A percentile compares a stretch with the other conserved stretches of the same genome.
phyloP scores from a whole-genome alignment of 2,797 vertebrate species.

The Carduelis carduelis region DNA sequence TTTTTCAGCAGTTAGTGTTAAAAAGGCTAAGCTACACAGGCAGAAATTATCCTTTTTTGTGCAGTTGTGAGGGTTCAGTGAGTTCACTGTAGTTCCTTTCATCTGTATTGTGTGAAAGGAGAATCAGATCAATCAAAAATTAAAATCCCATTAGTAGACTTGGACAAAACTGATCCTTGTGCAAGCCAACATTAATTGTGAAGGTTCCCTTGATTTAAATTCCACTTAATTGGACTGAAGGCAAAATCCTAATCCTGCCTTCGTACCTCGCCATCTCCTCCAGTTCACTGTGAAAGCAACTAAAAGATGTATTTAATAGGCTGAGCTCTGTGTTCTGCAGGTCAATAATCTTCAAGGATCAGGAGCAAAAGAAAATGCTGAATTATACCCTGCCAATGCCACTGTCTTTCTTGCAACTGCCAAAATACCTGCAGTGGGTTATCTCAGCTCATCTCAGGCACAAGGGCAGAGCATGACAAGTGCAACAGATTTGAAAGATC shows the following conservation, averaged over 20 bases:
- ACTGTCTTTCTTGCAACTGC: background rate
- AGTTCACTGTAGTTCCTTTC: background rate
- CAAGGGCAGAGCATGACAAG: constrained; percentile 22
- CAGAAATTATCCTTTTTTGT: background rate
- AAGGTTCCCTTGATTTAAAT: background rate
- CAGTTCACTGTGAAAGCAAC: background rate
- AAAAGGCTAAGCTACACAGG: background rate
- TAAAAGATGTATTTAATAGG: background rate
- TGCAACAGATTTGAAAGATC: background rate
- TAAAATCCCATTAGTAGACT: background rate
- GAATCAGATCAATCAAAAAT: background rate
- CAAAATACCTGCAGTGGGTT: background rate
- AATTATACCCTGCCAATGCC: constrained; percentile 18
- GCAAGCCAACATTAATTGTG: background rate
- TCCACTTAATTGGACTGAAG: background rate
- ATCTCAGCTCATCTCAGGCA: constrained; percentile 29
- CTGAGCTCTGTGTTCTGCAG: background rate
- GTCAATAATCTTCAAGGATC: background rate
- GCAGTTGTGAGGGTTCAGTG: background rate
- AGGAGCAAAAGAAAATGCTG: background rate
- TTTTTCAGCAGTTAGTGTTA: background rate
- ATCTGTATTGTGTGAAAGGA: background rate
- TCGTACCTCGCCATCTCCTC: background rate
- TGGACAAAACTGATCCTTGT: background rate
- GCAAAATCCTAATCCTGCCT: background rate